These are phyloP conservation scores for Chloropsis hardwickii DNA, from an alignment of 2,113 vertebrate species.

Conservation along the genomic window DNA sequence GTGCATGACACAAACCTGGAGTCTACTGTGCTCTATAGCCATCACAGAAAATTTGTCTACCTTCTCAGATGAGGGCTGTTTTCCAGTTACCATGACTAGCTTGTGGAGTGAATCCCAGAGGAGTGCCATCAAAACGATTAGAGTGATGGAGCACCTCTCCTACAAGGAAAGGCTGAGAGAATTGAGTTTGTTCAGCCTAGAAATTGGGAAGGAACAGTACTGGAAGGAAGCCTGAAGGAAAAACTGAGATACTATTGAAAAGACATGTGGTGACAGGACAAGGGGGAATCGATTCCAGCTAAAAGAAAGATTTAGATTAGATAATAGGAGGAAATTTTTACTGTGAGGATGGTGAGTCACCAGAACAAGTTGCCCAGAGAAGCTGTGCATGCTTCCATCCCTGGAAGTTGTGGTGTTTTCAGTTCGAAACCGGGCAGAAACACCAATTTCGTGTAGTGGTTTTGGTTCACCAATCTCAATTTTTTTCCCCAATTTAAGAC, in stretches of 20 bases:
- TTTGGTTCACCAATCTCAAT: too few relatives aligned
- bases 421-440: too few relatives aligned
- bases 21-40: background rate
- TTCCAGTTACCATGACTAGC: background rate
- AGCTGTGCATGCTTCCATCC: background rate
- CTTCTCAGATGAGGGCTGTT: background rate
- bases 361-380: background rate
- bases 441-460: too few relatives aligned
- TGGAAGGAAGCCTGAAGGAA: background rate
- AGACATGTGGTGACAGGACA: background rate
- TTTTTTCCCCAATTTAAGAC: too few relatives aligned
- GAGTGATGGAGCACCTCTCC: background rate
- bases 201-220: background rate
- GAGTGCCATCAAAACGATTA: background rate
- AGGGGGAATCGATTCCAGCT: background rate
- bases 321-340: background rate
- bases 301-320: background rate
- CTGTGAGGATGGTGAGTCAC: background rate
- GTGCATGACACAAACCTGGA: rapidly evolving
- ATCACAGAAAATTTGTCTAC: background rate
- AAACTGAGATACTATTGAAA: background rate
- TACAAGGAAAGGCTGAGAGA: background rate
- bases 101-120: background rate
- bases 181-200: background rate
- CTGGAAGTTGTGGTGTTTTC: too few relatives aligned